Conservation (phyloP, 2,888 invertebrate genomes). For the Pheosia tremula region DNA sequence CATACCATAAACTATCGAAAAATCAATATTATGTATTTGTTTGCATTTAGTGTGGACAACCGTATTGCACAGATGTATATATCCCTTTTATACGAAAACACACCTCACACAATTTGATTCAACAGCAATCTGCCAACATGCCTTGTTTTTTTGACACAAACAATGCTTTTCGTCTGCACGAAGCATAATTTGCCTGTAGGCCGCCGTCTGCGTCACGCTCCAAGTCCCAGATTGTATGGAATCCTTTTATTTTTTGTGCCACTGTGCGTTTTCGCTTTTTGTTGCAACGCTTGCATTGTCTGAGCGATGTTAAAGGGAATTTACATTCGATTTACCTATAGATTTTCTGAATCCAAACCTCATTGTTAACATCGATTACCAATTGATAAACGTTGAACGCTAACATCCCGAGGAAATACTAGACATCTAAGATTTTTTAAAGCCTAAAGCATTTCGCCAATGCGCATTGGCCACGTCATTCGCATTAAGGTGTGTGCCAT, state of each 20-base stretch:
- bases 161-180: conserved; percentile 41
- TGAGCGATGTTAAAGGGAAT: conserved; percentile 48
- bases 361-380: not conserved
- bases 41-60: too few species aligned
- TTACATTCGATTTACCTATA: conserved; percentile 36
- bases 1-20: too few species aligned
- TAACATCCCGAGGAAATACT: too few species aligned
- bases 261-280: conserved; percentile 54
- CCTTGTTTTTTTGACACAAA: conserved; percentile 33
- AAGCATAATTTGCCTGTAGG: conserved; percentile 40
- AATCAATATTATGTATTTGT: too few species aligned
- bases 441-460: too few species aligned
- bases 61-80: too few species aligned
- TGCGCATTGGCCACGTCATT: too few species aligned
- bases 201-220: conserved; percentile 46
- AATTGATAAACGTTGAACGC: too few species aligned
- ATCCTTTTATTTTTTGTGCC: conserved; percentile 51
- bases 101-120: too few species aligned
- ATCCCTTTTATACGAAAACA: too few species aligned
- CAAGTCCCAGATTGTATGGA: conserved; percentile 52
- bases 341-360: not conserved
- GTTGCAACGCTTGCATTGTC: conserved; percentile 72
- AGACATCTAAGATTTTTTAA: too few species aligned
- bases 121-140: not conserved
- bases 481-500: too few species aligned